phyloP scores from a whole-genome alignment of 2,888 invertebrate genomes.

The Tolmerus cingulatus region DNA sequence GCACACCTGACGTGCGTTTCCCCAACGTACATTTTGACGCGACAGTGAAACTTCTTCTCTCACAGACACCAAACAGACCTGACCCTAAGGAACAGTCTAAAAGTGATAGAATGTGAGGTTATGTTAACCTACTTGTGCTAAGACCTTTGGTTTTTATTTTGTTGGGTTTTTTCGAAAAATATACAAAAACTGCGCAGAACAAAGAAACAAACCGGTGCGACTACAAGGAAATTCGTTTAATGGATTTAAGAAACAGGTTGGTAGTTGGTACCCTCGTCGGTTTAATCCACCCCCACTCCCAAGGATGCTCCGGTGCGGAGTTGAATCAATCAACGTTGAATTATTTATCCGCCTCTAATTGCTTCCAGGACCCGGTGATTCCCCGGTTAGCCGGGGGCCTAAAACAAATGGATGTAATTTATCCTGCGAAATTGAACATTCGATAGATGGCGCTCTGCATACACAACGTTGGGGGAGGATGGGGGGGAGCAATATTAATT shows the following conservation, averaged over 20 bases:
- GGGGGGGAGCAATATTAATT: not conserved
- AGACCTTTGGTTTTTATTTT: constrained; percentile 21
- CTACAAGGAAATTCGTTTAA: constrained; percentile 11
- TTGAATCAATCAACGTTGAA: not conserved
- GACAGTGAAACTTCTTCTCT: not conserved
- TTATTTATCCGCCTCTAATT: not conserved
- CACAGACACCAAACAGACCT: not conserved
- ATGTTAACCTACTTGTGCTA: not conserved
- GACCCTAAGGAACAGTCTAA: not conserved
- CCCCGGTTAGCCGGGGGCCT: not conserved
- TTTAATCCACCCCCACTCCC: not conserved
- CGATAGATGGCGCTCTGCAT: not conserved
- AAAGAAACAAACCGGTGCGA: not conserved
- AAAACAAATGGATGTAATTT: not conserved
- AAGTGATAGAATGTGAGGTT: constrained; percentile 34
- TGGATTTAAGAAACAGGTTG: constrained; percentile 42
- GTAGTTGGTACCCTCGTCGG: not conserved
- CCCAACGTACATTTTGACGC: not conserved
- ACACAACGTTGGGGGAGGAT: not conserved
- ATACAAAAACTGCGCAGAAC: not conserved
- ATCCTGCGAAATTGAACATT: not conserved
- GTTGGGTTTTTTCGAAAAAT: not conserved
- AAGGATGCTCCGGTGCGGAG: not conserved
- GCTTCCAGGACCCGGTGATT: not conserved
- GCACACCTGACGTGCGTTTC: not conserved